phyloP scores from a whole-genome alignment of 2,888 invertebrate species.

The Pegoplata infirma region DNA sequence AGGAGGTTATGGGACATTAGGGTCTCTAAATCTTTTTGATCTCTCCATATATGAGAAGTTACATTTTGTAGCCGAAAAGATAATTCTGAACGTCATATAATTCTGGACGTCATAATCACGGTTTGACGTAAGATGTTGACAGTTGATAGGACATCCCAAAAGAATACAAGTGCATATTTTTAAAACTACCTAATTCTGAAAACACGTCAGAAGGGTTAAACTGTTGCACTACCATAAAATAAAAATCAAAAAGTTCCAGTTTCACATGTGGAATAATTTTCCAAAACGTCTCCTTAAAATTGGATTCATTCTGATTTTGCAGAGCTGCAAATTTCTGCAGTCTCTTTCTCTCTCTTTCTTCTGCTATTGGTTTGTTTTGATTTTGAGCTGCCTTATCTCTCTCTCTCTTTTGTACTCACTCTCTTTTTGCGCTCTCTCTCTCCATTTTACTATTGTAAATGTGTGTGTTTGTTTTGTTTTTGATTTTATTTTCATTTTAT shows the following conservation, averaged over 20 bases:
- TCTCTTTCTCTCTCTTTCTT: constrained; percentile 1
- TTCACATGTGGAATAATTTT: background rate
- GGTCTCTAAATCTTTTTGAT: too few species aligned
- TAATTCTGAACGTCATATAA: too few species aligned
- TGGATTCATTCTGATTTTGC: background rate
- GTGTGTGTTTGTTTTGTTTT: constrained; percentile 6
- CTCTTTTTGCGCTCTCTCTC: constrained; percentile 1
- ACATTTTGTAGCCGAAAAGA: too few species aligned
- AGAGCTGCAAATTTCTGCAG: background rate
- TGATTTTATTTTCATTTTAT: constrained; percentile 31
- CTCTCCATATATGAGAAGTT: too few species aligned
- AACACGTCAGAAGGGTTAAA: too few species aligned
- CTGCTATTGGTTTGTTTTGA: constrained; percentile 41
- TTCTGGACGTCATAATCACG: too few species aligned
- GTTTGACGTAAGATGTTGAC: too few species aligned
- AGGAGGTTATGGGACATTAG: too few species aligned
- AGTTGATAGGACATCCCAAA: too few species aligned
- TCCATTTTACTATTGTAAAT: background rate
- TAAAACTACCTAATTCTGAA: too few species aligned
- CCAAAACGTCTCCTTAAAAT: too few species aligned
- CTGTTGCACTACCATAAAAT: background rate
- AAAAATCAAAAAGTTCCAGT: background rate
- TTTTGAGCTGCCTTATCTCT: background rate
- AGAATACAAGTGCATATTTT: too few species aligned
- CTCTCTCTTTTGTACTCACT: background rate